Conservation (phyloP, 2,888 invertebrate genomes). For the Epirrhoe tristata region DNA sequence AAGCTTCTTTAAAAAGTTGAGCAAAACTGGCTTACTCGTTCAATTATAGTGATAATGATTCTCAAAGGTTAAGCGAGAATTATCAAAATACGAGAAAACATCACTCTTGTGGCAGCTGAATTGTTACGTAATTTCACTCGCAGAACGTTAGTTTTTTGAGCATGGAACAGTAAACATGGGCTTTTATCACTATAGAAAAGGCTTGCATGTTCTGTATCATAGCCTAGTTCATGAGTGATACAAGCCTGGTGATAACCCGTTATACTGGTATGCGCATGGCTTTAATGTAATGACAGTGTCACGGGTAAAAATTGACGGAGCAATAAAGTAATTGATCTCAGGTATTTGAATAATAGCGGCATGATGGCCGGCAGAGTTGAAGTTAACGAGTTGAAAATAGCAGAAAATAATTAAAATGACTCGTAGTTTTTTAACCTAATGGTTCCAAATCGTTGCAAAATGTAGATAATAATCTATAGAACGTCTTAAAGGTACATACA, state of each 20-base stretch:
- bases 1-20: constrained; percentile 2
- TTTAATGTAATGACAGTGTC: constrained; percentile 49
- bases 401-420: neutral
- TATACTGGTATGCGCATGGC: constrained; percentile 54
- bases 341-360: constrained; percentile 30
- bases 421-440: neutral
- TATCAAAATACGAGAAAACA: too few relatives aligned
- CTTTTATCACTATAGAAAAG: too few relatives aligned
- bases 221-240: constrained; percentile 3
- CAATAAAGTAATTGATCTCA: constrained; percentile 29
- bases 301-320: constrained; percentile 38
- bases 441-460: neutral
- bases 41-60: neutral
- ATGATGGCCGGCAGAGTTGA: constrained; percentile 21
- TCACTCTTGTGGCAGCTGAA: too few relatives aligned
- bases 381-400: constrained; percentile 1
- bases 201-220: neutral
- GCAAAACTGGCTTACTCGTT: neutral
- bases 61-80: too few relatives aligned
- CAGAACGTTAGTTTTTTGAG: too few relatives aligned
- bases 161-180: too few relatives aligned
- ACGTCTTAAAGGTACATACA: too few relatives aligned
- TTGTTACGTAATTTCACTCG: too few relatives aligned
- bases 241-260: constrained; percentile 60
- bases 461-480: neutral